Base-by-base conservation (phyloP, 1,140 invertebrate genomes). In the Oryzaephilus surinamensis region DNA sequence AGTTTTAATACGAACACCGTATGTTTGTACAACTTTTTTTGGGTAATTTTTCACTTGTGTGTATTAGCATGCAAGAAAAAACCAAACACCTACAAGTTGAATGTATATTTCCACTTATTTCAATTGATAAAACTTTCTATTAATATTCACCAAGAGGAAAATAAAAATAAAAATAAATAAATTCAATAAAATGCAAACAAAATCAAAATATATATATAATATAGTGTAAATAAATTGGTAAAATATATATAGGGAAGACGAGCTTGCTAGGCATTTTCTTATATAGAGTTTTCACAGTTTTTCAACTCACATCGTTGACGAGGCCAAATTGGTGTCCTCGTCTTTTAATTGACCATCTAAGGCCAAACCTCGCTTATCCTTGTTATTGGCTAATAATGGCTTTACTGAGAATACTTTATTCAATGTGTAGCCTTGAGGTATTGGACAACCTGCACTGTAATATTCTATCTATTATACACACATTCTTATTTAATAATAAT, bases 261-360 rank as follows among this genome's bases (percentile, higher is more conserved):
- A 40, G 31, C 32, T 41, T n/a, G n/a, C n/a, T 18, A 28, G 30
- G 6, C 29, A 4, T 11, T 18, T 18, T 4, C 7, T 6, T 3
- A 32, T 19, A 4, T n/a, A n/a, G n/a, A n/a, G n/a, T n/a, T n/a
- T n/a, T n/a, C n/a, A 26, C 32, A 34, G 23, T 34, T n/a, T n/a
- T 13, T 35, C 34, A 39, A 55, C 81, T 82, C 77, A 90, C 84
- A 92, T 82, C 48, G 89, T 93, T 44, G 84, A 89, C 38, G 86
- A 91, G 42, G 89, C 92, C 53, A 99, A 75, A 76, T 98, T 98
- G 54, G 95, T 98, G 70, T 98, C 95, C 71, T 98, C 95, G 66
- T 98, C 92, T 67, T 97, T 98, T 46, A 99, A 76, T 67, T 97
- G 93, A 17, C 95, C 95, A 66, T 99, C 95, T 31, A 99, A 73